Conservation (phyloP, 2,797 vertebrate genomes). For the Gymnoscopelus microlampas region DNA sequence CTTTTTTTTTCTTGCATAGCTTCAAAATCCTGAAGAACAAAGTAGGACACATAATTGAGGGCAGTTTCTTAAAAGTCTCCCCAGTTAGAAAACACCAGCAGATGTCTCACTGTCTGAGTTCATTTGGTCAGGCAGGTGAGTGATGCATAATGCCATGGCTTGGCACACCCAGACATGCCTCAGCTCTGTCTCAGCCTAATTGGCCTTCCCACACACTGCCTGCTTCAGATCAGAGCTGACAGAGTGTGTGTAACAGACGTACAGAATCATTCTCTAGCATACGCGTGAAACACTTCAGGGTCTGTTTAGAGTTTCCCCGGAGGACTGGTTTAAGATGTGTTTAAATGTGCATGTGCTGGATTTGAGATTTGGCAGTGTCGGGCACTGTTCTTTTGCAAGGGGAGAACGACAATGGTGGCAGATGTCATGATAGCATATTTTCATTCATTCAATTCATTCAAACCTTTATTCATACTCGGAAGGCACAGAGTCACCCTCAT, state of each 20-base stretch:
- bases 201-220: constrained; percentile 84
- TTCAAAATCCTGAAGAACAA: constrained; percentile 36
- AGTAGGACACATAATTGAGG: constrained; percentile 35
- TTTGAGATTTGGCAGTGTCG: constrained; percentile 47
- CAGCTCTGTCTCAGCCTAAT: constrained; percentile 84
- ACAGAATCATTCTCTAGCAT: constrained; percentile 32
- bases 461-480: too few species aligned
- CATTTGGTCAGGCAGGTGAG: constrained; percentile 88
- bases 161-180: constrained; percentile 83
- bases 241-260: constrained; percentile 60
- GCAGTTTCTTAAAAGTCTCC: constrained; percentile 52
- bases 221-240: constrained; percentile 90
- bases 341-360: constrained; percentile 59
- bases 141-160: constrained; percentile 86
- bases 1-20: constrained; percentile 25
- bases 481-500: too few species aligned
- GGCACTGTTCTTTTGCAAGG: constrained; percentile 55
- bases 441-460: too few species aligned
- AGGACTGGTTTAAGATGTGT: constrained; percentile 65
- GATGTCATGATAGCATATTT: constrained; percentile 21
- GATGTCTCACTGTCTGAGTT: constrained; percentile 83
- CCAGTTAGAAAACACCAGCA: constrained; percentile 81
- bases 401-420: constrained; percentile 51
- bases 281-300: constrained; percentile 53
- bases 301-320: constrained; percentile 64